phyloP scores from a whole-genome alignment of 2,888 invertebrate species.

The Microctonus hyperodae region DNA sequence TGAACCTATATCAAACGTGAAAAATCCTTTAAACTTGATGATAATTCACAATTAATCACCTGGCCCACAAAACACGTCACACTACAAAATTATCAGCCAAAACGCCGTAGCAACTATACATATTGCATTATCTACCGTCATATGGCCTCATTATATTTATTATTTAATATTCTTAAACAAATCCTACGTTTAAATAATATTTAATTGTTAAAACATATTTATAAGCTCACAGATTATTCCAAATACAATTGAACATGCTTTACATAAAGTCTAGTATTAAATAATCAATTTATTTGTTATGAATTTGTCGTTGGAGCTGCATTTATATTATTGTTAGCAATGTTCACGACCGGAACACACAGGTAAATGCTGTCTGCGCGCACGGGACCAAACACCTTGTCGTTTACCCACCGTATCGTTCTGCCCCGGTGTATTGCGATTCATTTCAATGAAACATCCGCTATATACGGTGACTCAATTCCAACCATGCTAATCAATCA shows the following conservation, averaged over 20 bases:
- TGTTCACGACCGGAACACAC: not conserved
- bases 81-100: not conserved
- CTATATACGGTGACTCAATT: slow-evolving; percentile 10
- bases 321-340: not conserved
- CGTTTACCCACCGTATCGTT: slow-evolving; percentile 30
- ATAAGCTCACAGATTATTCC: too few relatives aligned
- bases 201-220: too few relatives aligned
- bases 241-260: too few relatives aligned
- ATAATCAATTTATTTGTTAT: not conserved
- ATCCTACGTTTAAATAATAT: too few relatives aligned
- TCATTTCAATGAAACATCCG: slow-evolving; percentile 29
- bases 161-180: too few relatives aligned
- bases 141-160: not conserved
- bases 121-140: not conserved
- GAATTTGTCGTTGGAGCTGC: not conserved
- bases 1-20: slow-evolving; percentile 46
- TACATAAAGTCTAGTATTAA: not conserved
- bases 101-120: not conserved
- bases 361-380: not conserved
- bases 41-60: not conserved
- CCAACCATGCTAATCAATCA: not conserved
- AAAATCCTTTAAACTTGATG: not conserved
- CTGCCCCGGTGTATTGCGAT: slow-evolving; percentile 26
- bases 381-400: slow-evolving; percentile 11
- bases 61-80: not conserved